Percentiles rank a stretch among this genome's conserved stretches.
Evolutionary conservation across 2,888 invertebrate genomes (phyloP).

Genomic region (Drosophila birchii): DNA sequence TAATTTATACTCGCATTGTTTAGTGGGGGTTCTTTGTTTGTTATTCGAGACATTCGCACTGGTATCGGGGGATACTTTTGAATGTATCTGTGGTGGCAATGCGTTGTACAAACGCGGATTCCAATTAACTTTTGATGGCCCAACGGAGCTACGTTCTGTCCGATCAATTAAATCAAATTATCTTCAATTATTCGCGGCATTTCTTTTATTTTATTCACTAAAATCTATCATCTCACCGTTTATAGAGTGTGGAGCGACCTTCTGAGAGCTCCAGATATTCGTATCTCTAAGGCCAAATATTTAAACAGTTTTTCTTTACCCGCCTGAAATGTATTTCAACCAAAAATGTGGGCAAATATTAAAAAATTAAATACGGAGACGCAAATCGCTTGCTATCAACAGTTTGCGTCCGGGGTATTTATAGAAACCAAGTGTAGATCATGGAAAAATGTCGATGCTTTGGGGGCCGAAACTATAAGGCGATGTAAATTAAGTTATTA

Average conservation of each 20-base stretch:
- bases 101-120: conserved; percentile 16
- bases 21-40: conserved; percentile 35
- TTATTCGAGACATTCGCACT: conserved; percentile 21
- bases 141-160: conserved; percentile 8
- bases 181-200: conserved; percentile 4
- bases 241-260: conserved; percentile 8
- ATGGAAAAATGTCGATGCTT: conserved; percentile 8
- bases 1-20: conserved; percentile 37
- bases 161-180: conserved; percentile 45
- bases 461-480: background rate
- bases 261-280: background rate
- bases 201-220: conserved; percentile 1
- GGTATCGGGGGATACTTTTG: conserved; percentile 18
- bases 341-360: conserved; percentile 35
- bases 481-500: background rate
- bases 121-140: conserved; percentile 46
- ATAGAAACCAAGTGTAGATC: conserved; percentile 30
- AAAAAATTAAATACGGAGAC: conserved; percentile 30
- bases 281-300: conserved; percentile 12
- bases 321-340: conserved; percentile 6
- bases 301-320: conserved; percentile 27
- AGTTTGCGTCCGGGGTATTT: conserved; percentile 47
- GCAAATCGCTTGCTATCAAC: conserved; percentile 38
- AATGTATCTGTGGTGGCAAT: background rate
- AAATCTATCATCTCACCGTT: background rate